Base-by-base conservation (phyloP, 2,113 vertebrate species). In the Eulemur rufifrons region DNA sequence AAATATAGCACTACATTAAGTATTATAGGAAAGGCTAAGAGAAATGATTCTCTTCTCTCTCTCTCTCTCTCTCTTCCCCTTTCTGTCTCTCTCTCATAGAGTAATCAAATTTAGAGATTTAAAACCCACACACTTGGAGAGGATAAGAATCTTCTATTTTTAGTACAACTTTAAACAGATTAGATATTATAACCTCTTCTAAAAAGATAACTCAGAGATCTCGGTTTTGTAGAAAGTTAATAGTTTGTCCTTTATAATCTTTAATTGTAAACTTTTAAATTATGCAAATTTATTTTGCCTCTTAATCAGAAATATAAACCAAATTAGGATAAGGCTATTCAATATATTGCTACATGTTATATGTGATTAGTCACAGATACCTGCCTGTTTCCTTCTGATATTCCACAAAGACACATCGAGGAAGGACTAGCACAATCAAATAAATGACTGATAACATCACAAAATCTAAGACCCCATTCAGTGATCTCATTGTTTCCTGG, bases 41-140 rank as follows among this genome's bases (percentile, higher is more conserved):
- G 14, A 85, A 78, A 90, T 59, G 1, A 52, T 42, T 39, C 17
- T 42, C 27, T 8, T 34, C 15, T 86, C 85, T 63, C 17, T 77
- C 8, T 27, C 73, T n/a, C 25, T 23, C 20, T 8, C 27, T 29
- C 61, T 10, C 61, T 8, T 9, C 63, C 13, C 32, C 13, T 13
- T 34, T 15, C 13, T 14, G 27, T 34, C 29, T 69, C 0, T 39
- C 10, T 56, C 61, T 96, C 8, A 54, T 7, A 45, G 25, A 94
- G 61, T 76, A 71, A 89, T 39, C 6, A 90, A 66, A 90, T 68
- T 74, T 86, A 83, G 39, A 91, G 6, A 87, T 83, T 94, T 89
- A 47, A 69, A 17, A 45, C 45, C 34, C 64, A 74, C 5, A 69
- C 9, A 66, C 25, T 2, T 84, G 8, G 32, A 85, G 6, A 95